These are phyloP conservation scores for Falco peregrinus DNA, from an alignment of 2,797 vertebrate genomes.

Conservation along the genomic window DNA sequence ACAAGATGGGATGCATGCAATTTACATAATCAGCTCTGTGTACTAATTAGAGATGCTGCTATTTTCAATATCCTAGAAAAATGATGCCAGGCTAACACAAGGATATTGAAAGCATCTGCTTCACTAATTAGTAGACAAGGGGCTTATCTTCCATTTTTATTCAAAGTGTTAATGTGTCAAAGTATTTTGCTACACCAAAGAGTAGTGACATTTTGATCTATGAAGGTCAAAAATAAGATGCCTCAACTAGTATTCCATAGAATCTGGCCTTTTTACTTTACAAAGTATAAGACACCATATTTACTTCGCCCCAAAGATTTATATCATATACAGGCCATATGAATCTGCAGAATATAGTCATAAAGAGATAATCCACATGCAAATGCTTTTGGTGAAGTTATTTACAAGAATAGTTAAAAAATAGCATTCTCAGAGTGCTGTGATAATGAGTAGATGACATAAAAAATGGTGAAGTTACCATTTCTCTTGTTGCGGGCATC, in stretches of 20 bases:
- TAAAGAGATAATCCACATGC: background rate
- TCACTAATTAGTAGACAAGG: slow-evolving; percentile 34
- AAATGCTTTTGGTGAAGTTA: background rate
- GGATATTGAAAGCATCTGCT: slow-evolving; percentile 42
- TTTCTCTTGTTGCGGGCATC: background rate
- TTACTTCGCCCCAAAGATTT: background rate
- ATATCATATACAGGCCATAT: background rate
- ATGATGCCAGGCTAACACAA: background rate
- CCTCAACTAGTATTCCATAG: background rate
- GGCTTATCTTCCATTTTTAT: slow-evolving; percentile 28
- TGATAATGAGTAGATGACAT: background rate
- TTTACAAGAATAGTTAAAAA: slow-evolving; percentile 9
- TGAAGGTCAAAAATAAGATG: background rate
- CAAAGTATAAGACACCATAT: background rate
- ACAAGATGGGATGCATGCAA: slow-evolving; percentile 32
- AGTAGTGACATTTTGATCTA: background rate
- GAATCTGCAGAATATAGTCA: background rate
- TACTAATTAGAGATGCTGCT: slow-evolving; percentile 19
- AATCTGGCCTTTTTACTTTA: background rate
- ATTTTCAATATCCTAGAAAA: slow-evolving; percentile 32
- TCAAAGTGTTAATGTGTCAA: background rate
- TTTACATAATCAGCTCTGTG: slow-evolving; percentile 52
- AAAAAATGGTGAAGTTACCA: background rate
- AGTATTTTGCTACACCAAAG: background rate
- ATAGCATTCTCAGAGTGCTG: background rate